phyloP scores from a whole-genome alignment of 2,797 vertebrate species.

The Odontamblyopus rebecca region DNA sequence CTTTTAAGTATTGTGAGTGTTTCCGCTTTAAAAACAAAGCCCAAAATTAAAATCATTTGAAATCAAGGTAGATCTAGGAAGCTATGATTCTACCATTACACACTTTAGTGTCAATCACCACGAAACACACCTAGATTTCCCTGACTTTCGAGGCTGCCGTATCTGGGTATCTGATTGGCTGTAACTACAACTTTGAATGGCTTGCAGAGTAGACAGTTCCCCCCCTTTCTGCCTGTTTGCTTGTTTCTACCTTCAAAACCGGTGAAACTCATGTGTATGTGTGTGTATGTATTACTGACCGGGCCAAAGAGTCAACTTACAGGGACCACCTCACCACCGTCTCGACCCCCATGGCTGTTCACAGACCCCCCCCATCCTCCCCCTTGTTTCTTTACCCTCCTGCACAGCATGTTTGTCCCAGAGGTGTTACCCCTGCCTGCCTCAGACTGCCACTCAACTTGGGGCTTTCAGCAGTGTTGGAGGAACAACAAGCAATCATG shows the following conservation, averaged over 20 bases:
- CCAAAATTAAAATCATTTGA: constrained; percentile 57
- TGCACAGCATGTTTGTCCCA: constrained; percentile 86
- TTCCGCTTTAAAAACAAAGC: constrained; percentile 66
- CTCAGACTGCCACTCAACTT: constrained; percentile 60
- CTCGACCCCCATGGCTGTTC: constrained; percentile 62
- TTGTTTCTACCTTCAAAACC: constrained; percentile 77
- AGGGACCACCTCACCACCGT: constrained; percentile 76
- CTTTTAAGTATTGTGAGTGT: constrained; percentile 68
- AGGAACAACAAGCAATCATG: constrained; percentile 29
- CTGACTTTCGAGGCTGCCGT: constrained; percentile 76
- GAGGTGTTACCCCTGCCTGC: constrained; percentile 70
- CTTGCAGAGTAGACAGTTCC: constrained; percentile 78
- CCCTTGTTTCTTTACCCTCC: constrained; percentile 66
- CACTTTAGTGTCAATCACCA: constrained; percentile 65
- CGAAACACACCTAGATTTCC: constrained; percentile 54
- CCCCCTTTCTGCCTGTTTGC: constrained; percentile 75
- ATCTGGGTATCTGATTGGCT: constrained; percentile 79
- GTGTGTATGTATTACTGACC: constrained; percentile 65
- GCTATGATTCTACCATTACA: constrained; percentile 67
- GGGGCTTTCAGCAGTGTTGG: constrained; percentile 78
- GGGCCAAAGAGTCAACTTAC: constrained; percentile 78
- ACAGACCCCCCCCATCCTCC: constrained; percentile 55
- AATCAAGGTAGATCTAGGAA: constrained; percentile 74
- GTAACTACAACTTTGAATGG: constrained; percentile 81
- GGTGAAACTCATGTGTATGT: constrained; percentile 73